Evolutionary conservation across 2,113 vertebrate genomes (phyloP), one percentile per base, ranked within the genome.

Genomic region (Perca schrenkii): DNA sequence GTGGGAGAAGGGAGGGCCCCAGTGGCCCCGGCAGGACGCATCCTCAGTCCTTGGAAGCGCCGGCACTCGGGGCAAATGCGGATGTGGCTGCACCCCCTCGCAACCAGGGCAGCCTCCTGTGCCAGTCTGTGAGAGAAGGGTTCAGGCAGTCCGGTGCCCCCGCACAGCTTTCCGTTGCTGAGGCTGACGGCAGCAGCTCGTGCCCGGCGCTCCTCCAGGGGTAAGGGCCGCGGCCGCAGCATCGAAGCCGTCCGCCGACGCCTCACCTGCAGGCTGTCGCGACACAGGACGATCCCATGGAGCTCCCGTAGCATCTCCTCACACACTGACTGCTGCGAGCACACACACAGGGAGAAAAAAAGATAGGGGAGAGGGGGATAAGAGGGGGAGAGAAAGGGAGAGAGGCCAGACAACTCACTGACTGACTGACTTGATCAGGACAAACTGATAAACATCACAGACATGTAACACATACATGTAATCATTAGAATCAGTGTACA

Each of bases 221-320:
- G 31, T 0, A 95, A 80, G 12, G 97, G 95, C 49, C 96, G 95
- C 17, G 97, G 94, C 66, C 94, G 96, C 25, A 95, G 85, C 65
- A 89, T 34, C 0, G 86, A 95, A 0, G 91, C 60, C 0, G 92
- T 65, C 12, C 97, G 96, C 85, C 96, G 90, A 65, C 97, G 96
- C 16, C 96, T 95, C 31, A 96, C 96, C 82, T 97, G 97, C 76
- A 97, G 94, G 94, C 95, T 97, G 95, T 99, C 97, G 79, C 95
- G 97, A 88, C 98, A 99, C 90, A 98, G 91, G 84, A 99, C 95
- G 91, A 99, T 99, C 88, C 96, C 97, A 74, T 97, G 97, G 71
- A 99, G 94, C 94, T 99, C 98, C 0, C 96, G 95, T 85, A 97
- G 93, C 98, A 99, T 99, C 94, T 99, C 98, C 90, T 98, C 98